Evolutionary conservation across 2,113 vertebrate genomes (phyloP), one percentile per base, ranked within the genome.

Genomic region (Phyllostomus hastatus): DNA sequence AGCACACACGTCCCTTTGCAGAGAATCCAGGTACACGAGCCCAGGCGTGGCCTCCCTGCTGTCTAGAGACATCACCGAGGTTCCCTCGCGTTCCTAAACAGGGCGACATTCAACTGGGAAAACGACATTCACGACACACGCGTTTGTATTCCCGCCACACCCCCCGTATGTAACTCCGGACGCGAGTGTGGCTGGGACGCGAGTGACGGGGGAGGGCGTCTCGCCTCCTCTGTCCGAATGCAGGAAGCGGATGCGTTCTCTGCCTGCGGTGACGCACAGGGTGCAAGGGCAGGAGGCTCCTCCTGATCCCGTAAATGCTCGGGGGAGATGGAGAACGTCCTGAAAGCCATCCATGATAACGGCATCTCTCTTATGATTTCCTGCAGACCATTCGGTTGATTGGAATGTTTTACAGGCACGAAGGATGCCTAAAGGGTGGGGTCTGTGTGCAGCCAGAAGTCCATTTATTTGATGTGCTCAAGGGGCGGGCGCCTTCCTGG

Each of bases 61-160:
- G 28, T 6, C 33, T 35, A 20, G 73, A 59, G 31, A 38, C 38
- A 15, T n/a, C 22, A 6, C 35, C 20, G 1, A 15, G 20, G 43
- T 15, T 41, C 41, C 38, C 0, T 6, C 9, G 20, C 7, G 28
- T 69, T 78, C 82, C 57, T 35, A 48, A 88, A 24, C 31, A 88
- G 84, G 70, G 61, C 28, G 5, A 5, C 64, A 66, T 48, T 41
- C 48, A 48, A 54, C 7, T 41, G n/a, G 5, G 12, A 64, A n/a
- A 19, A 0, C 15, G n/a, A 15, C 33, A 31, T 15, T 72, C 26
- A 11, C 1, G 9, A 50, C 4, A 2, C 7, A 2, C 0, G 20
- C 73, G 41, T 22, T 31, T 85, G 54, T 59, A 52, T 19, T 3
- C 10, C 46, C 72, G 76, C 31, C 59, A 28, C 12, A 0, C 26